Base-by-base conservation (phyloP, 2,888 invertebrate species). In the Notodromas monacha region DNA sequence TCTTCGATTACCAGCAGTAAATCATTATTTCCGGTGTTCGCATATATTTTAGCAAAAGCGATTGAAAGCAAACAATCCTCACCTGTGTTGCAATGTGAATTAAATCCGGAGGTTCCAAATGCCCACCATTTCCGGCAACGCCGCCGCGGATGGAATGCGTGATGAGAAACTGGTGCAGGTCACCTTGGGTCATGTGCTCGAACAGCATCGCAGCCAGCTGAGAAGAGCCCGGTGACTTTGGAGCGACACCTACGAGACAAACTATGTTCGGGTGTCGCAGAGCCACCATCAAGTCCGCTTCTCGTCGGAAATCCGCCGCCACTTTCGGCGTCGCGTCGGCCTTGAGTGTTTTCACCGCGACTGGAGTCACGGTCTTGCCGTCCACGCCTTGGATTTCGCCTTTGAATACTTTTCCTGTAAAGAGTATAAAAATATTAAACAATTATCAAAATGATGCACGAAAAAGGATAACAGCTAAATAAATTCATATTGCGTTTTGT, bases 121-220 rank as follows among this genome's bases (percentile, higher is more conserved):
- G n/a, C n/a, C n/a, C n/a, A n/a, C n/a, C n/a, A n/a, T n/a, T n/a
- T n/a, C n/a, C n/a, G n/a, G n/a, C n/a, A n/a, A n/a, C n/a, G 36
- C 47, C 48, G 15, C 68, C 70, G 33, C 58, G 52, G 2, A 86
- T 84, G 0, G 84, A 81, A 43, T 84, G 69, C 2, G 67, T 62
- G 43, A 81, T 70, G 13, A 96, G 55, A 51, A 81, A 89, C 49
- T 92, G 89, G 45, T 92, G 89, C 31, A 96, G 57, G 50, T 96
- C 89, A 1, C 92, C 89, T 48, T 79, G 66, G 1, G 74, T 70
- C 86, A 92, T 89, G 46, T 77, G 84, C 49, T 96, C 92, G 51
- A 92, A 92, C 26, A 96, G 54, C 77, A 89, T 84, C 45, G 81
- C 81, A 47, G 73, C 60, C 0, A 84, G 81, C 43, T 77, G 70